Evolutionary conservation across 1,140 invertebrate genomes (phyloP), one percentile per base, ranked within the genome.

Genomic region (Maconellicoccus hirsutus): DNA sequence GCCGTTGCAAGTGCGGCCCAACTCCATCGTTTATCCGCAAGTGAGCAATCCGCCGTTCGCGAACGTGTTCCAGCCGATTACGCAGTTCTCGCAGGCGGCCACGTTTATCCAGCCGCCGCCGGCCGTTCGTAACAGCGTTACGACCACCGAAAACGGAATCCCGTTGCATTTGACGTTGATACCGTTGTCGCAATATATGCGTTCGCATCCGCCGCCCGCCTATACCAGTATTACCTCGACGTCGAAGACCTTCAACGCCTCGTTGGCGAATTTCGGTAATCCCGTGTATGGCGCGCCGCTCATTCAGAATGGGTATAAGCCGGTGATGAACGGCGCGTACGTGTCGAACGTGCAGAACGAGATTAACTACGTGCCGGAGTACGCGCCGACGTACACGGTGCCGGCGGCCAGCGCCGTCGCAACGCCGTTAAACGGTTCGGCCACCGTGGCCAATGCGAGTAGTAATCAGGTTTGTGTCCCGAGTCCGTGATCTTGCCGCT

Each of bases 101-200:
- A 26, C 61, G 3, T 23, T 26, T 10, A 26, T 66, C 22, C 16
- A 4, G 3, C 16, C 52, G 4, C 61, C 61, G 61, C 10, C 61
- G 22, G 19, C 61, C 19, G 61, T 66, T 66, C 25, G 22, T 4
- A 66, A 12, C 25, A 23, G 10, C 10, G 61, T 66, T 1, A 12
- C 22, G 7, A 66, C 59, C 16, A 7, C 19, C 8, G 61, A 22
- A 4, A 66, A 8, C 61, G 25, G 61, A 23, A 66, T 66, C 3
- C 61, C 61, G 21, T 66, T 66, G 61, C 61, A 66, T 23, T 66
- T 66, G 25, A 66, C 61, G 3, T 23, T 66, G 61, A 66, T 66
- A 23, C 61, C 61, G 61, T 66, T 66, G 22, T 66, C 61, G 61
- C 61, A 66, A 25, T 66, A 66, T 26, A 66, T 66, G 61, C 61